Percentiles rank a stretch among this genome's conserved stretches.
Evolutionary conservation across 2,888 invertebrate species (phyloP).

Genomic region (Caenorhabditis zanzibari): DNA sequence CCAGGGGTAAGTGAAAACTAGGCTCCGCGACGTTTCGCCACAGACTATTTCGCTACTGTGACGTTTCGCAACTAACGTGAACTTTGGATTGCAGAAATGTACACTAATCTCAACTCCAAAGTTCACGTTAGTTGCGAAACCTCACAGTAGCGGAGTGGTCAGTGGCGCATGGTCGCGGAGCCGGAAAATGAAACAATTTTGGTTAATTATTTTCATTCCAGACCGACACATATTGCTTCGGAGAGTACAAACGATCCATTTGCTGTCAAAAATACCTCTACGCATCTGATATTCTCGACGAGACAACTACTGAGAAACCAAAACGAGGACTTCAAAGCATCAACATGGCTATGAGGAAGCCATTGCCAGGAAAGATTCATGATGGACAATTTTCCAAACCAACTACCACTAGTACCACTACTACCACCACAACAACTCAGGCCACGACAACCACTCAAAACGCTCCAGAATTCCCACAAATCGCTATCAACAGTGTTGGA

Average conservation of each 20-base stretch:
- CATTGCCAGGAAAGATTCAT: constrained; percentile 47
- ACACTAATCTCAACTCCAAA: too few relatives aligned
- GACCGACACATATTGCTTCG: constrained; percentile 73
- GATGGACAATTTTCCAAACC: constrained; percentile 58
- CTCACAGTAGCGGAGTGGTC: too few relatives aligned
- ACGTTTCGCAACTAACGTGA: too few relatives aligned
- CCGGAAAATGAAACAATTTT: too few relatives aligned
- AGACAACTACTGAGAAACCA: constrained; percentile 43
- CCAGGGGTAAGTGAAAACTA: constrained; percentile 61
- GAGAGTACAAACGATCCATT: constrained; percentile 70
- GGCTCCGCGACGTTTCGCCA: too few relatives aligned
- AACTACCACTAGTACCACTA: constrained; percentile 47
- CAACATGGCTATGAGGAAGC: constrained; percentile 58
- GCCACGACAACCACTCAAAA: constrained; percentile 34
- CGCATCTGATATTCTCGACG: constrained; percentile 67
- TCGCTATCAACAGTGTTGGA: constrained; percentile 65
- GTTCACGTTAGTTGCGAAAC: too few relatives aligned
- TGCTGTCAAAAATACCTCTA: constrained; percentile 73
- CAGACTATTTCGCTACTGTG: too few relatives aligned
- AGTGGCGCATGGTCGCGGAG: too few relatives aligned
- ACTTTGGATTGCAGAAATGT: too few relatives aligned
- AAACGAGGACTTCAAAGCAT: constrained; percentile 55
- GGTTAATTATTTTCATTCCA: too few relatives aligned
- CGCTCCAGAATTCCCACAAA: constrained; percentile 58
- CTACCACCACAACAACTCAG: constrained; percentile 21